Conservation (phyloP, 1,140 invertebrate species). For the Leptopilina boulardi region DNA sequence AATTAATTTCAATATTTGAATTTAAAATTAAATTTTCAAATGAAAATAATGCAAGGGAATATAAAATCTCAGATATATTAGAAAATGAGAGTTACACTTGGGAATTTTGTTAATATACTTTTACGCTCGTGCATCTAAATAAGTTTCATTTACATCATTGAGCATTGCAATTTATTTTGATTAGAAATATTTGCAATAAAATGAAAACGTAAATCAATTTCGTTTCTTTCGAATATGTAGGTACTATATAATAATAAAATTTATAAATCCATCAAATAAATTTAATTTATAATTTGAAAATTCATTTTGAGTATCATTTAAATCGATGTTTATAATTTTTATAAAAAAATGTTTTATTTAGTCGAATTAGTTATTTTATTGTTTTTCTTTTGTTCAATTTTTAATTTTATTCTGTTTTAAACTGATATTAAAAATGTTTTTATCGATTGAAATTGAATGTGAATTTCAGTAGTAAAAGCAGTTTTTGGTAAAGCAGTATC, state of each 20-base stretch:
- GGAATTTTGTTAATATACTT: constrained; percentile 11
- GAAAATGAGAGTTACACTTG: not conserved
- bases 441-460: not conserved
- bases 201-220: constrained; percentile 11
- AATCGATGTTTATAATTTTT: too few relatives aligned
- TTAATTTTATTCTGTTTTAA: not conserved
- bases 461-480: not conserved
- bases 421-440: not conserved
- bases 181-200: constrained; percentile 6
- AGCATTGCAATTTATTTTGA: not conserved
- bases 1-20: not conserved
- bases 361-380: too few relatives aligned
- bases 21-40: not conserved
- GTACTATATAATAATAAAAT: too few relatives aligned
- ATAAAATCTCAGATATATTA: not conserved
- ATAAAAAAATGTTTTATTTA: too few relatives aligned
- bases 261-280: too few relatives aligned
- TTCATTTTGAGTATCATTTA: too few relatives aligned
- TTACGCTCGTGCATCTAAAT: not conserved
- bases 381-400: too few relatives aligned
- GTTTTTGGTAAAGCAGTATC: constrained; percentile 5
- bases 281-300: too few relatives aligned
- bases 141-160: constrained; percentile 1
- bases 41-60: not conserved
- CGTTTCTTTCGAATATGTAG: not conserved